Conservation (phyloP, 2,113 vertebrate species). For the Scartelaos histophorus region DNA sequence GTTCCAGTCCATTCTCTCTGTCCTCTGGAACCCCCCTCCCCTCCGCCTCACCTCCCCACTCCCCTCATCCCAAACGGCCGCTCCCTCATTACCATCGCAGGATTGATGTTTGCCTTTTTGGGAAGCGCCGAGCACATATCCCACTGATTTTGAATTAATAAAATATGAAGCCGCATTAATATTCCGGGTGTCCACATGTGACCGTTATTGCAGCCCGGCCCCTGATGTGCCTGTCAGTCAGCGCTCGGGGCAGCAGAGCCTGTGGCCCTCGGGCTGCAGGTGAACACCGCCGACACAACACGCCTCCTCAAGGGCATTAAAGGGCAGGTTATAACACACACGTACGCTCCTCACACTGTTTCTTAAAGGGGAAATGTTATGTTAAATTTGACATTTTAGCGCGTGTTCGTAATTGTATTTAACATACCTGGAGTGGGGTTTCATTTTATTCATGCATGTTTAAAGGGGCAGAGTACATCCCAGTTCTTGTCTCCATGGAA, state of each 20-base stretch:
- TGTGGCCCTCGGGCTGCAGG: constrained; percentile 60
- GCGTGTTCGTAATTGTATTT: neutral
- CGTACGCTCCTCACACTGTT: neutral
- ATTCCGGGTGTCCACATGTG: constrained; percentile 64
- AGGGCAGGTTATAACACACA: constrained; percentile 56
- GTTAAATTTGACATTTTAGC: neutral
- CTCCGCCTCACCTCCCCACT: constrained; percentile 17
- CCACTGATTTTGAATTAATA: constrained; percentile 74
- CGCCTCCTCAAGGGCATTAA: constrained; percentile 55
- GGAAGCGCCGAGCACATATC: constrained; percentile 60
- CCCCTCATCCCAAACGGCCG: constrained; percentile 41
- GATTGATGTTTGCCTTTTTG: constrained; percentile 70
- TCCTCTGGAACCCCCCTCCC: constrained; percentile 43
- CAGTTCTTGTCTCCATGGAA: neutral
- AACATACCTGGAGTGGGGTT: neutral
- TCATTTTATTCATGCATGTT: neutral
- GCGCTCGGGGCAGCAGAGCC: constrained; percentile 38
- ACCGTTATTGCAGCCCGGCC: constrained; percentile 59
- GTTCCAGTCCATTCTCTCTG: too few species aligned
- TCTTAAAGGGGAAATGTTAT: neutral
- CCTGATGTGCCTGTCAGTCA: constrained; percentile 67
- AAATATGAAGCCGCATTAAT: constrained; percentile 78
- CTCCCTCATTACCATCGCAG: constrained; percentile 64
- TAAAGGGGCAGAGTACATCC: neutral
- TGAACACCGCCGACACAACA: constrained; percentile 60